Base-by-base conservation (phyloP, 30 jellyfish, hydroid and myxozoan genomes). In the Rhopilema esculentum region DNA sequence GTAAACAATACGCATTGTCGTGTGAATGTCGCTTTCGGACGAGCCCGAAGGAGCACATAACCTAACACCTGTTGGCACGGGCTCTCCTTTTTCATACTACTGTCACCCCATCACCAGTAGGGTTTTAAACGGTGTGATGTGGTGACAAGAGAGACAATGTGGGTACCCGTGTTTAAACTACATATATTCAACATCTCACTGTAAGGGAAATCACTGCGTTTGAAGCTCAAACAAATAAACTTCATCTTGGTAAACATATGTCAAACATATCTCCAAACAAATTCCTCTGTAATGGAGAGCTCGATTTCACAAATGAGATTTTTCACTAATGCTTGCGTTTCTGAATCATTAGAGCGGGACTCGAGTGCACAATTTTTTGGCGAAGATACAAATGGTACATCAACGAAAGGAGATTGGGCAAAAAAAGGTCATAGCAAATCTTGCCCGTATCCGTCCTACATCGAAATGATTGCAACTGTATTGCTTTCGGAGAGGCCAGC, bases 381-480 rank as follows among this genome's bases (percentile, higher is more conserved):
- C 12, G 57, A 12, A 6, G 12, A 12, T 2, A 40, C 57, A 12
- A 40, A 40, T 40, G 6, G 57, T 12, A 40, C 57, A 40, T 2
- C 57, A 40, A 40, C 57, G 57, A 40, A 12, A 12, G 9, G 12
- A 40, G 57, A 40, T 6, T 40, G 9, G 9, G 12, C 9, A 40
- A 40, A 40, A 2, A 12, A 12, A 12, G 57, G 12, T 40, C 57
- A 12, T 40, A 6, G 57, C 6, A 40, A 40, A 6, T 40, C 57
- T 6, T 6, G 57, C 12, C 84, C 50, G 52, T 32, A 67, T 20
- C 93, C 96, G 26, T 93, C 97, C 12, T 93, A 93, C 88, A 83
- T 94, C 23, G 96, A 93, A 75, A 93, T 93, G 98, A 93, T 93
- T 8, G 98, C 97, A 22, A 86, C 84, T 19, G 96, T 97, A 19